phyloP scores from a whole-genome alignment of 2,797 vertebrate genomes.

The Alexandromys oeconomus region DNA sequence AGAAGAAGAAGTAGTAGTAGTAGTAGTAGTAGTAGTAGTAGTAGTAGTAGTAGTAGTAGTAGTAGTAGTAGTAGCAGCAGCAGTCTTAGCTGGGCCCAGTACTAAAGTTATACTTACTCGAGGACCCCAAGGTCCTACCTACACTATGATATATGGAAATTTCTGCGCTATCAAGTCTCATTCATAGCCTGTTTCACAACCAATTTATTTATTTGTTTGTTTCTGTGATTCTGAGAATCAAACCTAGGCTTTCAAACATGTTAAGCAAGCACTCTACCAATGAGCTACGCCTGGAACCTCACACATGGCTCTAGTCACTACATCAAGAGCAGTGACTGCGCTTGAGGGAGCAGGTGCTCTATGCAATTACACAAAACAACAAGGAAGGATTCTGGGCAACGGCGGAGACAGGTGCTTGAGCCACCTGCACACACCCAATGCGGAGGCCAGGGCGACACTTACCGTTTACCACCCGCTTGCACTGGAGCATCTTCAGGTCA shows the following conservation, averaged over 20 bases:
- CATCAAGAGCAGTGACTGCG: constrained; percentile 1
- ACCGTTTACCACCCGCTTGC: constrained; percentile 94
- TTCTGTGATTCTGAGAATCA: neutral
- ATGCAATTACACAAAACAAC: neutral
- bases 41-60: no score
- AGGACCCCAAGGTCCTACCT: neutral
- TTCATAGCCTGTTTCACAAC: neutral
- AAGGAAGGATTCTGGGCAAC: neutral
- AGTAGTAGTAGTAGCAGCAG: no score
- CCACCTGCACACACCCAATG: neutral
- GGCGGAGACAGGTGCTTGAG: neutral
- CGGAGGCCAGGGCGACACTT: constrained; percentile 74
- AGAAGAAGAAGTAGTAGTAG: no score
- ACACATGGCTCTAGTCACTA: neutral
- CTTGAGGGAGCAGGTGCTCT: neutral
- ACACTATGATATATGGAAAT: neutral
- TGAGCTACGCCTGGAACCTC: neutral
- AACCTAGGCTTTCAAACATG: neutral
- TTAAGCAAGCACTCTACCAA: neutral
- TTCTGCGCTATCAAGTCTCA: constrained; percentile 34
- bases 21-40: no score
- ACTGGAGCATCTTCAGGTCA: constrained; percentile 97
- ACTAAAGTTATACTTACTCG: neutral
- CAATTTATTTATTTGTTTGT: neutral
- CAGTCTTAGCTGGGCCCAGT: neutral